Base-by-base conservation (phyloP, 2,113 vertebrate species). In the Alaudala cheleensis region DNA sequence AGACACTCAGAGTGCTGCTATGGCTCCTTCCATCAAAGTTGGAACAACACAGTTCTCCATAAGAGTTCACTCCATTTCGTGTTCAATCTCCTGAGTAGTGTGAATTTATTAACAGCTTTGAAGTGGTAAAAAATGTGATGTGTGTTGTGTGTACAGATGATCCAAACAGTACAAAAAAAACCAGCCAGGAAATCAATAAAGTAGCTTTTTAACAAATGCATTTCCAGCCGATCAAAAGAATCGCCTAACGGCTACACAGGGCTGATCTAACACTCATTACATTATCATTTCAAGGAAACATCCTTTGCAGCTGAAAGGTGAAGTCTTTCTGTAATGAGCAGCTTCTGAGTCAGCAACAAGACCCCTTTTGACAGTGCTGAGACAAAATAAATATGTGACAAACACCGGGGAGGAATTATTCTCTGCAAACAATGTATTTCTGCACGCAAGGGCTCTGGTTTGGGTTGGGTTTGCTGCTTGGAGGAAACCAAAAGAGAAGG, bases 121-220 rank as follows among this genome's bases (percentile, higher is more conserved):
- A 97, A 97, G 97, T 84, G 60, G 90, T 60, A 86, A 95, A 94
- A 96, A 97, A 95, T 71, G 85, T 90, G 89, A 89, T 79, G 3
- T 86, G n/a, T n/a, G 9, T 40, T 67, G 73, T 94, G 73, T 90
- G 79, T 88, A 92, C 77, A 76, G 96, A 96, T 89, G 93, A 96
- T 94, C 83, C 96, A 97, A 96, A 97, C 87, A 91, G 65, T 28
- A 96, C 74, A 93, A 95, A 96, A 96, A 96, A 97, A 97, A 95
- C 26, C 94, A 97, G 94, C 90, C 70, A 87, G 93, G 92, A 96
- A 97, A 97, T 97, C 97, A 98, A 97, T 97, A 97, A 97, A 95
- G 94, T 11, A 18, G 91, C 94, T 93, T 96, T 97, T 97, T 97
- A 97, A 97, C 97, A 98, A 97, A 97, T 90, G 92, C 95, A 94